Evolutionary conservation across 2,888 invertebrate genomes (phyloP), one percentile per base, ranked within the genome.

Genomic region (Vanessa cardui): DNA sequence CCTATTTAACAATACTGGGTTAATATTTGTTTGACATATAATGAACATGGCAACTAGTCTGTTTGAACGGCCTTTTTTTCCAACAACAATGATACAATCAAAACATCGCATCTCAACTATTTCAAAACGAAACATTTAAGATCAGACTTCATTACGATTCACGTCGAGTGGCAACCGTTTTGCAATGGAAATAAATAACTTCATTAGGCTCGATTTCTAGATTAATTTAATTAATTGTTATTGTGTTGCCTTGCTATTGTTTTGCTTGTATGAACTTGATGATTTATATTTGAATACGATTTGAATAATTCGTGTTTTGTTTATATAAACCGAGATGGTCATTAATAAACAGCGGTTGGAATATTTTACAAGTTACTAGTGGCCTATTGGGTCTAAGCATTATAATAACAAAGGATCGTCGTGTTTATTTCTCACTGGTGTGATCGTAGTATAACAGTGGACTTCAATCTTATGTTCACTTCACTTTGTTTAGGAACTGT

Each of bases 121-220:
- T 58, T 62, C 67, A 62, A 62, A 67, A 67, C 62, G 54, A 58
- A 66, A 45, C 52, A 46, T 49, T 45, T 31, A 62, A 58, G 39
- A 66, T 56, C 62, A 63, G 18, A 46, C 64, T 60, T 68, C 64
- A 50, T 65, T 72, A 66, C 60, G 49, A 72, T 69, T 70, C 62
- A 62, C 18, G 26, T 33, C 46, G 44, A 56, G 39, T 26, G 46
- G 26, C 16, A 45, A 54, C 49, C 47, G 60, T 70, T 73, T 70
- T 70, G 75, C 74, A 73, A 73, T 69, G 69, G 64, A 63, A 73
- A 73, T 69, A 58, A 74, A 74, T 67, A 52, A 70, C 72, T 73
- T 71, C 70, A 72, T 69, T 73, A 61, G 61, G 63, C 66, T 49
- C 52, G 31, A 62, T 69, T 72, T 66, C 66, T 62, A 65, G 71